Conservation (phyloP, 2,888 invertebrate species). For the Morinoia aosen region DNA sequence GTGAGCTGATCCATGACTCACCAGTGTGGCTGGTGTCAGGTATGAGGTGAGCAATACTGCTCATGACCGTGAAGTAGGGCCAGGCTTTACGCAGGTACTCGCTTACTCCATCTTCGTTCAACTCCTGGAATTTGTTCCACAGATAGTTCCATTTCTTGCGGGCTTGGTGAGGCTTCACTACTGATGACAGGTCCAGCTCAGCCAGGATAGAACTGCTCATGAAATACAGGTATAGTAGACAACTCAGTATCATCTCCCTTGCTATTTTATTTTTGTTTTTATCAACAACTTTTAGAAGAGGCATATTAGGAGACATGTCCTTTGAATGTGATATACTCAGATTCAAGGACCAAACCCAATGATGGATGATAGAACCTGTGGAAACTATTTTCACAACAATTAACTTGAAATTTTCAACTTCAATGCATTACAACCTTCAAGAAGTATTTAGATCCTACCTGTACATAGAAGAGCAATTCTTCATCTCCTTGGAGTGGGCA, state of each 20-base stretch:
- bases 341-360: too few relatives aligned
- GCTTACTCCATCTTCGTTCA: conserved; percentile 63
- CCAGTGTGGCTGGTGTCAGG: neutral
- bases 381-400: too few relatives aligned
- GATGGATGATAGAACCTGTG: too few relatives aligned
- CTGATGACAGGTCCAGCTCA: conserved; percentile 60
- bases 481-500: conserved; percentile 55
- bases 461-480: neutral
- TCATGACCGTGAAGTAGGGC: conserved; percentile 66
- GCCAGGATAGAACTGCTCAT: conserved; percentile 62
- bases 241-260: neutral
- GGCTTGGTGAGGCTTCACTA: conserved; percentile 65
- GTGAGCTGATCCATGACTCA: neutral
- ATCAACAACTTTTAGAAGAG: too few relatives aligned
- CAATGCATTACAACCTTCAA: too few relatives aligned
- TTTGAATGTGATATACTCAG: too few relatives aligned
- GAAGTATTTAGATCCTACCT: conserved; percentile 44
- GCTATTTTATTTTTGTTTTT: too few relatives aligned
- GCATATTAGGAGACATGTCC: too few relatives aligned
- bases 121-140: conserved; percentile 65
- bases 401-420: too few relatives aligned
- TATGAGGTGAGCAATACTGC: conserved; percentile 55
- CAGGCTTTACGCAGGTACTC: conserved; percentile 64
- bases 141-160: conserved; percentile 67
- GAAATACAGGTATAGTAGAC: neutral